Percentiles rank a stretch among this genome's conserved stretches.
Evolutionary conservation across 2,113 vertebrate genomes (phyloP).

Genomic region (Lanius collurio): DNA sequence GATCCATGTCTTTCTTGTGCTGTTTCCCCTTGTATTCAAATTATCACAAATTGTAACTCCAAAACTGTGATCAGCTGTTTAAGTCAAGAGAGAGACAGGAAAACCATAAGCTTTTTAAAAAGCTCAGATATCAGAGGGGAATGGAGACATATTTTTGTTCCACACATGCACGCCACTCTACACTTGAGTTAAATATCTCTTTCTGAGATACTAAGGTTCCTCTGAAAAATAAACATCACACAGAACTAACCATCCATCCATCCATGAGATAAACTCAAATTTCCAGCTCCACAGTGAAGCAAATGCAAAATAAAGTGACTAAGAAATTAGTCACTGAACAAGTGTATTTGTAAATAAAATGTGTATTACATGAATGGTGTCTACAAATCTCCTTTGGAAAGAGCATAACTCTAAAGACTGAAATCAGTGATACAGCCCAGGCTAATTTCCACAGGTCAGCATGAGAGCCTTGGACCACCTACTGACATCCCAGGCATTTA

Average conservation of each 20-base stretch:
- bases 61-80: neutral
- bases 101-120: neutral
- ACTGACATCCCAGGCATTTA: neutral
- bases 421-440: neutral
- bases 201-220: neutral
- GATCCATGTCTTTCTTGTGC: neutral
- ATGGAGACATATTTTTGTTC: neutral
- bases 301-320: constrained; percentile 1
- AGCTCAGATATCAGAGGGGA: neutral
- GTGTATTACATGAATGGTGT: neutral
- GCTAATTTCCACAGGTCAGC: neutral
- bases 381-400: neutral
- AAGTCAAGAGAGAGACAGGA: neutral
- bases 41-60: neutral
- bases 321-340: neutral
- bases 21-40: neutral
- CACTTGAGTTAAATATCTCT: neutral
- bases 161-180: fast-evolving
- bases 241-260: neutral
- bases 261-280: neutral
- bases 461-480: neutral
- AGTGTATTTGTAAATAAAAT: neutral
- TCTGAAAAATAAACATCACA: neutral
- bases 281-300: neutral
- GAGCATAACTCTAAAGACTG: neutral